Conservation (phyloP, 1,140 invertebrate species). For the Sarcophaga peregrina region DNA sequence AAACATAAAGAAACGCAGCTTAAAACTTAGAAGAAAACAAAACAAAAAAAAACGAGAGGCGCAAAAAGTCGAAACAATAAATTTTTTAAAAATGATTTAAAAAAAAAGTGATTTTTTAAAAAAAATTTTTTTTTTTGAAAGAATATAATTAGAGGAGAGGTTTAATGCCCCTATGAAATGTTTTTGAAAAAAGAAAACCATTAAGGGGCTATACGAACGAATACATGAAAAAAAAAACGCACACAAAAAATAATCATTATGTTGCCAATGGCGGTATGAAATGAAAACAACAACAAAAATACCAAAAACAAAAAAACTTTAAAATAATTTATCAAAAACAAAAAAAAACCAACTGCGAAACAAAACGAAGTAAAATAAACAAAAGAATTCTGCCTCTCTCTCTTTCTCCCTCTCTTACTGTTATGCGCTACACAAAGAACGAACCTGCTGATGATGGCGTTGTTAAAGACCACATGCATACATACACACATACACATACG, state of each 20-base stretch:
- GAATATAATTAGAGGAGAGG: constrained; percentile 25
- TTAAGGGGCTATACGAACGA: too few species aligned
- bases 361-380: constrained; percentile 13
- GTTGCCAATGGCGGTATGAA: constrained; percentile 14
- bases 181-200: constrained; percentile 12
- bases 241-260: constrained; percentile 16
- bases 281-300: not conserved
- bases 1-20: too few species aligned
- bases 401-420: too few species aligned
- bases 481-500: too few species aligned
- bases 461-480: constrained; percentile 16
- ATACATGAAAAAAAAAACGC: not conserved
- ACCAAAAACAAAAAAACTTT: not conserved
- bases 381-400: constrained; percentile 26
- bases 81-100: not conserved
- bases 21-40: not conserved
- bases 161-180: constrained; percentile 11
- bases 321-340: constrained; percentile 3
- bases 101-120: too few species aligned
- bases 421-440: not conserved
- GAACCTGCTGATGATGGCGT: not conserved
- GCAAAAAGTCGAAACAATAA: not conserved
- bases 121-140: too few species aligned
- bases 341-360: not conserved
- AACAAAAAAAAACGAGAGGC: not conserved